A percentile compares a stretch with the other conserved stretches of the same genome.
Evolutionary conservation across 2,797 vertebrate species (phyloP).

Genomic region (Urocyon cinereoargenteus): DNA sequence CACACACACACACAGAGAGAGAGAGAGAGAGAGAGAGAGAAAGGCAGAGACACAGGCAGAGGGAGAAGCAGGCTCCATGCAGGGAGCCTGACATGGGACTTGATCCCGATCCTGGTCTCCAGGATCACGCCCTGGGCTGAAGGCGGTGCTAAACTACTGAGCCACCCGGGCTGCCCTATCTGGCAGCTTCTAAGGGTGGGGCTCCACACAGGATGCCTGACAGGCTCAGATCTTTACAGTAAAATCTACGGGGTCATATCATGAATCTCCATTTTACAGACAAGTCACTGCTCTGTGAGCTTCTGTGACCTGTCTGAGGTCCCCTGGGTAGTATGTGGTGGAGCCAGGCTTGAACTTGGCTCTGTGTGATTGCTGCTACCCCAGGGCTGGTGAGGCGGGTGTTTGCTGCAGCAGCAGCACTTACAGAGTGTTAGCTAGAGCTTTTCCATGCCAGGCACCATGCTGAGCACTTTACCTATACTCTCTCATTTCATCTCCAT

Average conservation of each 20-base stretch:
- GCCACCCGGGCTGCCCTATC: not conserved
- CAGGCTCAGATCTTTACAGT: slow-evolving; percentile 17
- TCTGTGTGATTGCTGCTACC: not conserved
- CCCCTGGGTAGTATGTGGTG: not conserved
- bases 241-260: slow-evolving; percentile 22
- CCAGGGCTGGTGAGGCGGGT: not conserved
- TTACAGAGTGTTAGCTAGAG: not conserved
- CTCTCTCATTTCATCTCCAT: slow-evolving; percentile 54
- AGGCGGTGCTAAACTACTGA: too few species aligned
- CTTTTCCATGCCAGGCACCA: not conserved
- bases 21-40: too few species aligned
- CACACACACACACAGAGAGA: too few species aligned
- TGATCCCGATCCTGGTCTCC: too few species aligned
- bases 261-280: slow-evolving; percentile 33
- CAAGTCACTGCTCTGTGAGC: slow-evolving; percentile 16
- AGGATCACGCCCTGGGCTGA: too few species aligned
- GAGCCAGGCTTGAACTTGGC: slow-evolving; percentile 26
- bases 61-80: too few species aligned
- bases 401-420: not conserved
- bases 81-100: too few species aligned
- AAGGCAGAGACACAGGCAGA: too few species aligned
- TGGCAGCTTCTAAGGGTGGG: slow-evolving; percentile 25
- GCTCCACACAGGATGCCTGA: not conserved
- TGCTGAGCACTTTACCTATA: not conserved
- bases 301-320: slow-evolving; percentile 48